phyloP scores from a whole-genome alignment of 1,140 invertebrate species.

The Ooceraea biroi region DNA sequence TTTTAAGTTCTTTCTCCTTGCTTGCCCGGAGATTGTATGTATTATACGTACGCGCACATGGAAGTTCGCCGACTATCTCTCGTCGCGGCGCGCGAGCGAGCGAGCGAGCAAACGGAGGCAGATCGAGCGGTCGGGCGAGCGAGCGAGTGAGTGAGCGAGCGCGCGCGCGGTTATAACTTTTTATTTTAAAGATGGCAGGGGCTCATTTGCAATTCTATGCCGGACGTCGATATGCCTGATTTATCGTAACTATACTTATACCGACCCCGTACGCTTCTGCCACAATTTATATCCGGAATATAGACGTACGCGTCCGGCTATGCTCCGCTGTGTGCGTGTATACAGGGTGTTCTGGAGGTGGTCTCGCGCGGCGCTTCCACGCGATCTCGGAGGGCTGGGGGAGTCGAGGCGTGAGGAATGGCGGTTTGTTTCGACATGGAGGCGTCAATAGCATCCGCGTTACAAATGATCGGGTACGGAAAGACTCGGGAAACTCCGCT shows the following conservation, averaged over 20 bases:
- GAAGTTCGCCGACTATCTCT: conserved; percentile 50
- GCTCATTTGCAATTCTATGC: conserved; percentile 86
- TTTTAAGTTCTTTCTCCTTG: conserved; percentile 86
- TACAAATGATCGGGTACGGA: not conserved
- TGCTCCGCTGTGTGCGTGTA: conserved; percentile 29
- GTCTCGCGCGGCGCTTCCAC: too few species aligned
- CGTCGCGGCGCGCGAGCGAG: conserved; percentile 18
- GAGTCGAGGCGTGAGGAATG: not conserved
- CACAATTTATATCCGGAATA: conserved; percentile 79
- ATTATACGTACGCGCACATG: conserved; percentile 70
- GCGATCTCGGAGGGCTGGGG: too few species aligned
- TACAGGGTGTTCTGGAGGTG: conserved; percentile 46
- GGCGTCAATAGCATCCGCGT: not conserved
- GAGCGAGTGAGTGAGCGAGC: conserved; percentile 46
- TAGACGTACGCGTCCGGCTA: conserved; percentile 51
- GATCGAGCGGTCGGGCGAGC: too few species aligned
- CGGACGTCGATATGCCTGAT: conserved; percentile 86
- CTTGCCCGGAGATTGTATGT: conserved; percentile 80
- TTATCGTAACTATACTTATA: conserved; percentile 85
- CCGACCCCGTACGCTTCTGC: conserved; percentile 74
- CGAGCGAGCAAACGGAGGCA: conserved; percentile 33
- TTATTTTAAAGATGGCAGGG: conserved; percentile 85
- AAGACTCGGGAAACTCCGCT: not conserved
- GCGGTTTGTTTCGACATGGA: not conserved
- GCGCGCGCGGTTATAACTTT: conserved; percentile 79